Evolutionary conservation across 2,797 vertebrate species (phyloP), one percentile per base, ranked within the genome.

Genomic region (Amphiprion clarkii): DNA sequence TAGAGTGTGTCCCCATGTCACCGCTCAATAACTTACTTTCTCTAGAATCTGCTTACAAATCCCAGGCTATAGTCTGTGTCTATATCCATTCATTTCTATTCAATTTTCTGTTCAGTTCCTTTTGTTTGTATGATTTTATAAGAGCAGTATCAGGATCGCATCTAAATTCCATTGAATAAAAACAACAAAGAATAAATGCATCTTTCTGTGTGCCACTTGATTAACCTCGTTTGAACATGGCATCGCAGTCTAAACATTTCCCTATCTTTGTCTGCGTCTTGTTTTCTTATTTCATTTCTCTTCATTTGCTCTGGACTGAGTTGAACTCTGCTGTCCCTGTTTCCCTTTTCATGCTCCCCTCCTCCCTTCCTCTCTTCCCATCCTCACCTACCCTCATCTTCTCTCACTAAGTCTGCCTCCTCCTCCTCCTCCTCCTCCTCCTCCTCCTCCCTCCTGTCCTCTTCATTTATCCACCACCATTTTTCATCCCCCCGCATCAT

Each of bases 1-100:
- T n/a, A 44, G 72, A 83, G 55, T 5, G 33, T 83, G 82, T 91
- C 92, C 92, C 89, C 59, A 8, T 40, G 70, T 91, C 82, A 89
- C 88, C 92, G 81, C 76, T 58, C 46, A 10, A 23, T 57, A 76
- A 88, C 69, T 84, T 73, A 46, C 36, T 83, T 65, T 13, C 71
- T 29, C n/a, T 51, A 33, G 52, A 67, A 62, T 63, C 62, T 74
- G 71, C 84, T 83, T 73, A 83, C 71, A 58, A 25, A 73, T 27
- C 62, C n/a, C 46, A 9, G 10, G 53, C 36, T 60, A 66, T 49
- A 65, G 33, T 7, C 55, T 52, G 8, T 33, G 29, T 70, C 17
- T 36, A 1, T 33, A 11, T 17, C 54, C 44, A 48, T 6, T 59
- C 7, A 16, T 46, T 10, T 27, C 33, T 19, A 36, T 31, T 40